Conservation (phyloP, 2,888 invertebrate genomes). For the Leucoma salicis region DNA sequence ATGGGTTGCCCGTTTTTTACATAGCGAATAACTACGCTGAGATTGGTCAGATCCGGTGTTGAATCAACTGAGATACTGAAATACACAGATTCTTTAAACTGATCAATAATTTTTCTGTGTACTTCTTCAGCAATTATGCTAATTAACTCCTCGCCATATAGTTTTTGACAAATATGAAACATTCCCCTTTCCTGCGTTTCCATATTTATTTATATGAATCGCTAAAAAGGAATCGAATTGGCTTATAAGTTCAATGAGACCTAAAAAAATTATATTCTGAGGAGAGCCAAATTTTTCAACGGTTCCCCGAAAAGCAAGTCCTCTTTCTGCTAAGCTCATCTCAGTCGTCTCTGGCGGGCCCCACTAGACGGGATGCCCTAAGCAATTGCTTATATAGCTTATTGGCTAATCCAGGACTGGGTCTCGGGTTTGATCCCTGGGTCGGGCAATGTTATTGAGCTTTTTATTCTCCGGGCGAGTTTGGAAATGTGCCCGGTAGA, state of each 20-base stretch:
- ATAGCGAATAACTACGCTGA: not conserved
- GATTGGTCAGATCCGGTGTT: not conserved
- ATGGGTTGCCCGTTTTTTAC: not conserved
- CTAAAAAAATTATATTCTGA: constrained; percentile 5
- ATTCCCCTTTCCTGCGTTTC: not conserved
- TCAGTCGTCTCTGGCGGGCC: too few relatives aligned
- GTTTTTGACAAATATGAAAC: not conserved
- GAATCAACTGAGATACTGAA: not conserved
- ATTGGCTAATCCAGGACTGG: too few relatives aligned
- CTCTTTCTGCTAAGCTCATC: constrained; percentile 1
- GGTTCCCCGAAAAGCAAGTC: constrained; percentile 2
- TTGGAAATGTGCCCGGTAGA: too few relatives aligned
- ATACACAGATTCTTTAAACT: not conserved
- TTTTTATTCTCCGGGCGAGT: too few relatives aligned
- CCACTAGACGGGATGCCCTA: too few relatives aligned
- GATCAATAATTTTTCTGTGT: not conserved
- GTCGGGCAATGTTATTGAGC: too few relatives aligned
- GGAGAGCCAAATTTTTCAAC: constrained; percentile 1
- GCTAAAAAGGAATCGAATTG: constrained; percentile 6
- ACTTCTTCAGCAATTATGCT: not conserved
- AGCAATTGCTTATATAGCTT: too few relatives aligned
- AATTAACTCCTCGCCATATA: not conserved
- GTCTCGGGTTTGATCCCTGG: too few relatives aligned
- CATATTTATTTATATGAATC: not conserved
- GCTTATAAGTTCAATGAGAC: not conserved